Percentiles rank a stretch among this genome's conserved stretches.
Evolutionary conservation across 2,888 invertebrate genomes (phyloP).

Genomic region (Tipula vernalis): DNA sequence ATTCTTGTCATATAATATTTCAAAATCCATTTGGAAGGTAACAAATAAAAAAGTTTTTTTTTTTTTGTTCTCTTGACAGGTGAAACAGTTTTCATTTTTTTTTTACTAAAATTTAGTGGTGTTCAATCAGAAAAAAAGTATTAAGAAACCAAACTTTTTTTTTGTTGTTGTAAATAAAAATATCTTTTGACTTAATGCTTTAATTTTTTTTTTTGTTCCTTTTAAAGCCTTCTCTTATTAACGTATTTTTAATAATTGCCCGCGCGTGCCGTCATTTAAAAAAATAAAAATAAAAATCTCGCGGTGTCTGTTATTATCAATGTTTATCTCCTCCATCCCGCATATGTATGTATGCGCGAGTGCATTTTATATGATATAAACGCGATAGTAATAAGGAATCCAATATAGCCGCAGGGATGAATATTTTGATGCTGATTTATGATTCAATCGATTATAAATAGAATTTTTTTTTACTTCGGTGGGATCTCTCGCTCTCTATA

Average conservation of each 20-base stretch:
- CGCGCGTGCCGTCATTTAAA: not conserved
- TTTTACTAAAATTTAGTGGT: not conserved
- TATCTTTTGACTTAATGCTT: not conserved
- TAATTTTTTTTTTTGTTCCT: not conserved
- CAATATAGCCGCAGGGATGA: not conserved
- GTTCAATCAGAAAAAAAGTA: not conserved
- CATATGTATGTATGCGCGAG: not conserved
- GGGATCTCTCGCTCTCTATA: not conserved
- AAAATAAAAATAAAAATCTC: not conserved
- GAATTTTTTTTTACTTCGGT: not conserved
- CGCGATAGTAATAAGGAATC: not conserved
- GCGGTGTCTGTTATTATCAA: not conserved
- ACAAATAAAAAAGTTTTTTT: not conserved
- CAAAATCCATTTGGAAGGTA: not conserved
- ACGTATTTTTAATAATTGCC: constrained; percentile 8
- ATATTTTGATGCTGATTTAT: not conserved
- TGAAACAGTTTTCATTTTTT: not conserved
- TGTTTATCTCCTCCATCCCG: not conserved
- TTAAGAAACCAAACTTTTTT: not conserved
- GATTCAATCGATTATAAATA: not conserved
- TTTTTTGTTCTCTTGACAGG: not conserved
- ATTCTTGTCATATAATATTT: not conserved
- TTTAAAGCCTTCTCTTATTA: not conserved
- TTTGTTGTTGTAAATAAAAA: not conserved
- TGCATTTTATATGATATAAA: not conserved